phyloP scores from a whole-genome alignment of 2,797 vertebrate species.

The Echeneis naucrates region DNA sequence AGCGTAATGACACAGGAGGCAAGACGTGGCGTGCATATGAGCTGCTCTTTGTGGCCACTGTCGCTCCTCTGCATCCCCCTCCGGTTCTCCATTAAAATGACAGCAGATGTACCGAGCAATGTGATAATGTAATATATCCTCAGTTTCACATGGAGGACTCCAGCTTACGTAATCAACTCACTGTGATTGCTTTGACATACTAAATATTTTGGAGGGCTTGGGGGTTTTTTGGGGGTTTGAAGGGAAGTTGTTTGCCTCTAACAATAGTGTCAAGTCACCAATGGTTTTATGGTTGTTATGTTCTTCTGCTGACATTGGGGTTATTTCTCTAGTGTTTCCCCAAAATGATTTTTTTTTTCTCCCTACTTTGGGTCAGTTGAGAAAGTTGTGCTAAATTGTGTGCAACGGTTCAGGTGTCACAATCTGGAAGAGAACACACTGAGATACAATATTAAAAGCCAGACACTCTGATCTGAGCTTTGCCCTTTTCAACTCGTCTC shows the following conservation, averaged over 20 bases:
- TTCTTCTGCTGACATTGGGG: not conserved
- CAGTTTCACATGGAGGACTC: not conserved
- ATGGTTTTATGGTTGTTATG: not conserved
- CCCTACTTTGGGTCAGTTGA: constrained; percentile 8
- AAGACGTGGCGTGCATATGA: constrained; percentile 24
- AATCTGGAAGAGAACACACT: constrained; percentile 4
- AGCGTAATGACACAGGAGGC: constrained; percentile 58
- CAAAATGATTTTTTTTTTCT: constrained; percentile 8
- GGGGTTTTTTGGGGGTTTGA: not conserved
- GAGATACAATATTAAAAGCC: not conserved
- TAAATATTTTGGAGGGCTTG: not conserved
- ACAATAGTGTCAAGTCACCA: not conserved
- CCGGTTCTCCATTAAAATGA: constrained; percentile 32
- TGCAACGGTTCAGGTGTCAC: not conserved
- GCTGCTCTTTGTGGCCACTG: constrained; percentile 33
- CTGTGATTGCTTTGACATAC: not conserved
- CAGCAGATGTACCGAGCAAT: constrained; percentile 20
- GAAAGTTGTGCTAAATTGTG: constrained; percentile 10
- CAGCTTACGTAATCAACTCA: constrained; percentile 1
- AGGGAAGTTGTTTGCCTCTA: not conserved
- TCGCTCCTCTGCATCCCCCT: constrained; percentile 6
- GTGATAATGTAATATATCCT: constrained; percentile 6
- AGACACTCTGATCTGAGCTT: not conserved
- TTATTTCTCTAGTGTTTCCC: constrained; percentile 3
- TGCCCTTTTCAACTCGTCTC: not conserved